These are phyloP conservation scores for Drosophila tsacasi DNA, from an alignment of 1,140 invertebrate genomes.

Conservation along the genomic window DNA sequence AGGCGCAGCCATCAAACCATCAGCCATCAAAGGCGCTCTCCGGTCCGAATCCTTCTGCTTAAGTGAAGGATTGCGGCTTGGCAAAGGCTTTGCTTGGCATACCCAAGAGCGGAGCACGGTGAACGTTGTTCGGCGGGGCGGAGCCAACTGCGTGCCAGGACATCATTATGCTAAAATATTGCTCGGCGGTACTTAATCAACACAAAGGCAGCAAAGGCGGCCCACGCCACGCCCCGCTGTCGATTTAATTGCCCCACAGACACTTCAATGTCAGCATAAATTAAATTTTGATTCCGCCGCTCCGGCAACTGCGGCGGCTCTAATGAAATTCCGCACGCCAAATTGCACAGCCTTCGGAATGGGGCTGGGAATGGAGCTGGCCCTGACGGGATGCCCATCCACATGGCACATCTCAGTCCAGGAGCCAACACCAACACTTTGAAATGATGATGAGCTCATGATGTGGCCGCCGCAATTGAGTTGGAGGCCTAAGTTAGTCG, in stretches of 20 bases:
- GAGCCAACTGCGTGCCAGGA: slow-evolving; percentile 44
- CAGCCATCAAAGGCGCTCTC: slow-evolving; percentile 42
- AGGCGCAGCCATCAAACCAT: slow-evolving; percentile 32
- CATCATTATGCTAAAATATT: slow-evolving; percentile 60
- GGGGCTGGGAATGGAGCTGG: background rate
- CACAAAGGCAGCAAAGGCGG: slow-evolving; percentile 37
- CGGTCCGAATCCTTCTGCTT: slow-evolving; percentile 37
- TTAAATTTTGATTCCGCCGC: slow-evolving; percentile 75
- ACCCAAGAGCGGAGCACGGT: background rate
- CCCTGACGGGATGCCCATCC: slow-evolving; percentile 1
- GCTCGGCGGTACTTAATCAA: slow-evolving; percentile 59
- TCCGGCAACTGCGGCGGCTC: slow-evolving; percentile 28
- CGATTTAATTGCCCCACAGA: slow-evolving; percentile 74
- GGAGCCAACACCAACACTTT: slow-evolving; percentile 3
- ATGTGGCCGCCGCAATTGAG: slow-evolving; percentile 62
- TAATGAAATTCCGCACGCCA: slow-evolving; percentile 71
- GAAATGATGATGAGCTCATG: slow-evolving; percentile 59
- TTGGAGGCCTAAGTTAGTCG: slow-evolving; percentile 55
- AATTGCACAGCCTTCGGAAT: slow-evolving; percentile 49
- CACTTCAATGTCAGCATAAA: slow-evolving; percentile 79
- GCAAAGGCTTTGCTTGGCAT: background rate
- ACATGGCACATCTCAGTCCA: slow-evolving; percentile 5
- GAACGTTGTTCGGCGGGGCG: too few relatives aligned
- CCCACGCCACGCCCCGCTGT: slow-evolving; percentile 46
- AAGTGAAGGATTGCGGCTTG: slow-evolving; percentile 16